Conservation (phyloP, 2,113 vertebrate genomes). For the Strigops habroptila region DNA sequence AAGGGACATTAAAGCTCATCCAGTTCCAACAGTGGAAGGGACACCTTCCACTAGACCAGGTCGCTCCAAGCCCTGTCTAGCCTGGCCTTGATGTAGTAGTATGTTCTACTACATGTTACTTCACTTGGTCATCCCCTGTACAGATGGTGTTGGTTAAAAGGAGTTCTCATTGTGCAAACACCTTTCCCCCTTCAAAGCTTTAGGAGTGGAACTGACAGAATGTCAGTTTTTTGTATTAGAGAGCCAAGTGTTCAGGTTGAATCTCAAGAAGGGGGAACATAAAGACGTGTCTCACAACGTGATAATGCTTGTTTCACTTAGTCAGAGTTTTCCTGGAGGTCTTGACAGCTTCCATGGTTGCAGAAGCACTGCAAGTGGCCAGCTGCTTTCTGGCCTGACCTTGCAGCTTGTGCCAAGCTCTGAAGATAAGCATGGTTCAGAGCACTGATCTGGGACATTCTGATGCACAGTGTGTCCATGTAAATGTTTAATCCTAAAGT, state of each 20-base stretch:
- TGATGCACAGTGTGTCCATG: accelerated
- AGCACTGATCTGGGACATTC: neutral
- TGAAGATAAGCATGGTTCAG: neutral
- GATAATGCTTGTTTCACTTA: neutral
- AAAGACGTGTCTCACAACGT: neutral
- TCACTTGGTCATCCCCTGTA: neutral
- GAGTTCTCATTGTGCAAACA: neutral
- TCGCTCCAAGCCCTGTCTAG: neutral
- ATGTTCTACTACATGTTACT: neutral
- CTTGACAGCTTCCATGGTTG: neutral
- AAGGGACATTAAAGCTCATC: neutral
- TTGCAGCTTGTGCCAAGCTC: neutral
- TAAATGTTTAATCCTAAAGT: neutral
- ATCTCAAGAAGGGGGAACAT: neutral
- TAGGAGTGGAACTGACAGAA: neutral
- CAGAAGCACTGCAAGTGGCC: neutral
- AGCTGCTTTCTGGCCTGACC: neutral
- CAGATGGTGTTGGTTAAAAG: neutral
- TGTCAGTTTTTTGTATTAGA: neutral
- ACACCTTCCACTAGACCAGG: neutral
- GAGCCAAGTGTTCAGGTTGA: neutral
- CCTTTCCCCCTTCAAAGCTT: neutral
- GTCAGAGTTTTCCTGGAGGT: neutral
- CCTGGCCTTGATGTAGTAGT: neutral
- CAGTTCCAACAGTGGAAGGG: neutral